These are phyloP conservation scores for Plectropomus leopardus DNA, from an alignment of 2,113 vertebrate genomes.

Conservation along the genomic window DNA sequence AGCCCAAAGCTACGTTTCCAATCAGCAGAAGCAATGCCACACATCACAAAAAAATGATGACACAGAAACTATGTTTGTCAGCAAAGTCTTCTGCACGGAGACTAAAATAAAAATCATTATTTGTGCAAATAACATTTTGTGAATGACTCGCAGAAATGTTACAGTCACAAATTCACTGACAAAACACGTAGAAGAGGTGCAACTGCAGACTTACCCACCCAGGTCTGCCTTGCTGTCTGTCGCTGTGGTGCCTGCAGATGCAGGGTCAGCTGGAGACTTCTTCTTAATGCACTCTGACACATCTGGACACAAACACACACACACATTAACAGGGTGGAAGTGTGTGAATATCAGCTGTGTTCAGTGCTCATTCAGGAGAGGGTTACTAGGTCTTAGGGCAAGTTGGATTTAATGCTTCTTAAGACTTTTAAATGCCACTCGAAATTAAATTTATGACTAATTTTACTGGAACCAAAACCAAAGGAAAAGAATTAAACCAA, in stretches of 20 bases:
- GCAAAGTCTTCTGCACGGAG: slow-evolving; percentile 21
- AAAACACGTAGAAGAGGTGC: not conserved
- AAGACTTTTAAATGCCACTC: too few relatives aligned
- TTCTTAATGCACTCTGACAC: slow-evolving; percentile 63
- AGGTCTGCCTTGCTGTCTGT: slow-evolving; percentile 68
- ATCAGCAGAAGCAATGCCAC: slow-evolving; percentile 23
- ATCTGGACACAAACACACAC: slow-evolving; percentile 48
- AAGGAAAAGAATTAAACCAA: too few relatives aligned
- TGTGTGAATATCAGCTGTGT: slow-evolving; percentile 7
- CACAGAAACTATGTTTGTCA: slow-evolving; percentile 49
- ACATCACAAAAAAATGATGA: slow-evolving; percentile 23
- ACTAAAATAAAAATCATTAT: not conserved
- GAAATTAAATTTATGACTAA: too few relatives aligned
- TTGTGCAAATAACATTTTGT: not conserved
- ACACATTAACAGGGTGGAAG: slow-evolving; percentile 10
- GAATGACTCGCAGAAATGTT: not conserved
- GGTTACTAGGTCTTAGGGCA: too few relatives aligned
- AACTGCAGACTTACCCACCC: slow-evolving; percentile 77
- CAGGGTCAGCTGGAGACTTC: slow-evolving; percentile 56
- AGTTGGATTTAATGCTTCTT: too few relatives aligned
- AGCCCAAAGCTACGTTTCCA: slow-evolving; percentile 11
- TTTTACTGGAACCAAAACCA: too few relatives aligned
- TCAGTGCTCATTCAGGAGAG: not conserved
- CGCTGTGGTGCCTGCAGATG: slow-evolving; percentile 44
- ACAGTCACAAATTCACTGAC: slow-evolving; percentile 3